These are phyloP conservation scores for Chrysodeixis includens DNA, from an alignment of 2,888 invertebrate genomes.

Conservation along the genomic window DNA sequence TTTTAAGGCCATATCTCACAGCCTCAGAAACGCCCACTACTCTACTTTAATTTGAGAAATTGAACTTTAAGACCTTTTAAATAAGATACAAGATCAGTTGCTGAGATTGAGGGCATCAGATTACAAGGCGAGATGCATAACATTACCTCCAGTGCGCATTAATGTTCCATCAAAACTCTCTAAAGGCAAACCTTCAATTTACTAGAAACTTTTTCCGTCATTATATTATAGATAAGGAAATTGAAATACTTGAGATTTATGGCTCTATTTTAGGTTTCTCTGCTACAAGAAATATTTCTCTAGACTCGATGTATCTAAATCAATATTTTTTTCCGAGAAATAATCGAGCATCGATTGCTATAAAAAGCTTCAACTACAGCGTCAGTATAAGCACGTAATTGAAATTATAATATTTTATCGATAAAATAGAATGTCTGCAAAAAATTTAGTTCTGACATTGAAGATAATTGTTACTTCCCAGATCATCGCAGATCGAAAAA, in stretches of 20 bases:
- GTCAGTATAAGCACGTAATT: not conserved
- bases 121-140: constrained; percentile 1
- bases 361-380: not conserved
- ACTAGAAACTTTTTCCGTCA: constrained; percentile 3
- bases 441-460: not conserved
- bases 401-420: constrained; percentile 14
- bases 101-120: not conserved
- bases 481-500: not conserved
- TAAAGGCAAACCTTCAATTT: not conserved
- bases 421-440: constrained; percentile 22
- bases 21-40: not conserved
- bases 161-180: constrained; percentile 4
- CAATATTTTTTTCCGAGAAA: too few relatives aligned
- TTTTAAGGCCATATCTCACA: constrained; percentile 1
- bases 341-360: not conserved
- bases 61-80: not conserved
- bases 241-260: not conserved
- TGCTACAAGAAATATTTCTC: not conserved
- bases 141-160: constrained; percentile 1
- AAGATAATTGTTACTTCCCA: constrained; percentile 31
- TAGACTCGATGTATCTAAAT: not conserved
- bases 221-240: not conserved
- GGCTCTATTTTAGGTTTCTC: not conserved
- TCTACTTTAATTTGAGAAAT: not conserved
- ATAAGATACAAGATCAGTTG: not conserved